Conservation (phyloP, 2,113 vertebrate species). For the Melanerpes aurifrons region DNA sequence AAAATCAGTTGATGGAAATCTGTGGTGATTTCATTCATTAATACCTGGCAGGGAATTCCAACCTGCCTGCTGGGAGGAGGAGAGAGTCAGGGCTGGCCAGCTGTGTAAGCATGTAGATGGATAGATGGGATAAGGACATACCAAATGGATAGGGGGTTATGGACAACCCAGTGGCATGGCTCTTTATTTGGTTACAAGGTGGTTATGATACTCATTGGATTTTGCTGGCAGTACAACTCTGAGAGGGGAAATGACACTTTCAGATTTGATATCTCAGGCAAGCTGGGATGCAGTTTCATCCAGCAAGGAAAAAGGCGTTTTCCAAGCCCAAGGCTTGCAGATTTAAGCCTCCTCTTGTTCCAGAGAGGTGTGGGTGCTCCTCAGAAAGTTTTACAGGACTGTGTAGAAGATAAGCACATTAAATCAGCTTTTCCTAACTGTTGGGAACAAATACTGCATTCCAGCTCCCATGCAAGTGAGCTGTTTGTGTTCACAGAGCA, state of each 20-base stretch:
- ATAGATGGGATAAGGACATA: too few species aligned
- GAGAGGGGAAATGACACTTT: neutral
- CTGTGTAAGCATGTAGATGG: neutral
- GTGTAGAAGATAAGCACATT: neutral
- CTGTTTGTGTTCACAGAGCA: neutral
- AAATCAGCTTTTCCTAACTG: neutral
- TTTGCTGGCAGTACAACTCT: neutral
- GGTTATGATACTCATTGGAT: accelerated
- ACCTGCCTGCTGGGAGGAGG: neutral
- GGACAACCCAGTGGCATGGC: accelerated
- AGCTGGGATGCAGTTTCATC: accelerated
- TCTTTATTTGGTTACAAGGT: accelerated
- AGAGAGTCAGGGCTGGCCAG: neutral
- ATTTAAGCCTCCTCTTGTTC: neutral
- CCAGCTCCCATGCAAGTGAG: neutral
- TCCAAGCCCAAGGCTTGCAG: neutral
- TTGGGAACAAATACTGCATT: neutral
- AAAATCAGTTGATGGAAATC: neutral
- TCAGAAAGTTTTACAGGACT: neutral
- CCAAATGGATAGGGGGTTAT: neutral
- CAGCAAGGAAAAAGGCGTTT: neutral
- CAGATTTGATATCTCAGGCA: neutral
- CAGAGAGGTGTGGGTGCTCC: neutral
- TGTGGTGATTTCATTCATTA: neutral
- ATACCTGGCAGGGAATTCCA: neutral